Conservation (phyloP, 1,140 invertebrate species). For the Zaprionus ornatus region DNA sequence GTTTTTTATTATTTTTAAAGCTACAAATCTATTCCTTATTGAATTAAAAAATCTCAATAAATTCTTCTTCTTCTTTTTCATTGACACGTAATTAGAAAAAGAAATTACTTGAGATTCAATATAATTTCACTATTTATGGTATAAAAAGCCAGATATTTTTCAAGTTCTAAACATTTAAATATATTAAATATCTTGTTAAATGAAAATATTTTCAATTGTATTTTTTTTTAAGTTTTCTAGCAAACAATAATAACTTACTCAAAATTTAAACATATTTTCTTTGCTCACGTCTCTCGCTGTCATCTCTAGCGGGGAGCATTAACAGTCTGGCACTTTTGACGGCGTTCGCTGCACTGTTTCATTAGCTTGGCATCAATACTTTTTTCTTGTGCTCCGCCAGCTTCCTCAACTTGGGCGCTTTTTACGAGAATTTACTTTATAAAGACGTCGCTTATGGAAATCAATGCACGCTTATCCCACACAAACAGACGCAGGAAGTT, state of each 20-base stretch:
- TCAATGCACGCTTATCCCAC: conserved; percentile 45
- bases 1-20: too few species aligned
- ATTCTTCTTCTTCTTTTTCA: too few species aligned
- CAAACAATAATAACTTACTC: too few species aligned
- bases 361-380: conserved; percentile 64
- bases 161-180: neutral
- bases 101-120: too few species aligned
- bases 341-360: conserved; percentile 67
- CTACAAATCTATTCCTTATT: too few species aligned
- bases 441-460: conserved; percentile 51
- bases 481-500: neutral
- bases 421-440: conserved; percentile 53
- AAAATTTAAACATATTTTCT: too few species aligned
- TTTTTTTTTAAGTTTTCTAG: neutral
- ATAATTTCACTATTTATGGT: too few species aligned
- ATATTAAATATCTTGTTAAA: neutral
- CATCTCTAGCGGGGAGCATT: neutral
- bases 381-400: conserved; percentile 8
- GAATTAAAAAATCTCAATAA: too few species aligned
- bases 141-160: neutral
- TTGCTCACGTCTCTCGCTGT: neutral
- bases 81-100: too few species aligned
- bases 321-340: conserved; percentile 8
- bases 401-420: conserved; percentile 51
- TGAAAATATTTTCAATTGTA: neutral